Evolutionary conservation across 2,888 invertebrate genomes (phyloP), one percentile per base, ranked within the genome.

Genomic region (Isoperla grammatica): DNA sequence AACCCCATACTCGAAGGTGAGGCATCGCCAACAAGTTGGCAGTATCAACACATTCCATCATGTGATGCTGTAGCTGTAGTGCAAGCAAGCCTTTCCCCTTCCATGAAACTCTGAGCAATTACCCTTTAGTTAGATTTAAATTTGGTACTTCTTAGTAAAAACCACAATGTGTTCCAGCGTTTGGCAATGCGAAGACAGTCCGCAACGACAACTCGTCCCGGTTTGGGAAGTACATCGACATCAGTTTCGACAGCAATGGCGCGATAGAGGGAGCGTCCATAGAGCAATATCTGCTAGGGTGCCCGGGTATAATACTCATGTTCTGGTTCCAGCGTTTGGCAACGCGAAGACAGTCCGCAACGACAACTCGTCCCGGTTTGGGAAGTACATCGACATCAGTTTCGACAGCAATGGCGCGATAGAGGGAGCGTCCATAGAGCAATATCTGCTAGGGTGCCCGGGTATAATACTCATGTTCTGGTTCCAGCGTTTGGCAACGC

Each of bases 271-370:
- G 95, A 0, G 96, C 96, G 0, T 86, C 86, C 70, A 95, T 97
- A 61, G 93, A 96, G 65, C 95, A 48, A 48, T 2, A 48, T 48
- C 3, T 48, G 2, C 13, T 9, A 8, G 9, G 45, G n/a, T 15
- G 19, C 19, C n/a, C n/a, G n/a, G 19, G 53, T 11, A 17, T 13
- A 13, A 57, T 29, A 3, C 12, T 53, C 56, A 57, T 23, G 39
- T 59, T 29, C 29, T 29, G 29, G 59, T 69, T 70, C 20, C 69
- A 83, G 96, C 96, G 1, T 97, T 97, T 71, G 96, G 96, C 58
- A 97, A 97, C 76, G 95, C 96, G 0, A 95, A 95, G 78, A 97
- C 96, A 0, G 88, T 95, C 11, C 81, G 91, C 57, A 97, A 97
- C 72, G 95, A 97, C 73, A 97, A 97, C 74, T 96, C 96, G 0